phyloP scores from a whole-genome alignment of 1,140 invertebrate genomes.

The Phthorimaea operculella region DNA sequence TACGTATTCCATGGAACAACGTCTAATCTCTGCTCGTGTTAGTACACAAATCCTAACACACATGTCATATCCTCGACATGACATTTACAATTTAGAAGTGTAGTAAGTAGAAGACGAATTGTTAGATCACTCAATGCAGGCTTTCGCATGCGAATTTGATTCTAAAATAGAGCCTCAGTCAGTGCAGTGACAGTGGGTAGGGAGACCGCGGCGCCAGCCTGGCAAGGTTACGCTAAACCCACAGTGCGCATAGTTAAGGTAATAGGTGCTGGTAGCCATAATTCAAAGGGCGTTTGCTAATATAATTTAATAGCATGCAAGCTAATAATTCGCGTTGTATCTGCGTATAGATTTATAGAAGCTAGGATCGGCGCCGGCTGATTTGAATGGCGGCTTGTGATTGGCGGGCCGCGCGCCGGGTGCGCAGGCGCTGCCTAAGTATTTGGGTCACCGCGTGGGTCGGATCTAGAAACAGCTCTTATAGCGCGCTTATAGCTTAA shows the following conservation, averaged over 20 bases:
- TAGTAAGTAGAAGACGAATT: too few species aligned
- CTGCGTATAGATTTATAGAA: slow-evolving; percentile 35
- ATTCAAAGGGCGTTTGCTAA: slow-evolving; percentile 35
- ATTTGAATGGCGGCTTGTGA: slow-evolving; percentile 50
- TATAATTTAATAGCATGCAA: slow-evolving; percentile 28
- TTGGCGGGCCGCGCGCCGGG: slow-evolving; percentile 49
- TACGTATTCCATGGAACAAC: too few species aligned
- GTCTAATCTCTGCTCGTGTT: too few species aligned
- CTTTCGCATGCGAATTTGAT: background rate
- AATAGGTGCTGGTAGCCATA: slow-evolving; percentile 16
- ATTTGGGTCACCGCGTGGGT: slow-evolving; percentile 62
- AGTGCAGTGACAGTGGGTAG: background rate
- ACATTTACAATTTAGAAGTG: too few species aligned
- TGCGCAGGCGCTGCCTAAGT: slow-evolving; percentile 38
- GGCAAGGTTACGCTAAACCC: slow-evolving; percentile 1
- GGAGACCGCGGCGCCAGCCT: background rate
- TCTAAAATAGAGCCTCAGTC: background rate
- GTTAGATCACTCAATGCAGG: too few species aligned
- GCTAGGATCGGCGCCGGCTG: slow-evolving; percentile 47
- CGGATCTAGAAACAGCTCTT: slow-evolving; percentile 38
- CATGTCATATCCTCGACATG: too few species aligned
- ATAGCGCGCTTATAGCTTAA: background rate
- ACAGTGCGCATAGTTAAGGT: slow-evolving; percentile 1
- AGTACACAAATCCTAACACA: too few species aligned
- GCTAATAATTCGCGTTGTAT: slow-evolving; percentile 28